A percentile compares a stretch with the other conserved stretches of the same genome.
These are phyloP conservation scores for Battus philenor DNA, from an alignment of 1,140 invertebrate genomes.

Conservation along the genomic window DNA sequence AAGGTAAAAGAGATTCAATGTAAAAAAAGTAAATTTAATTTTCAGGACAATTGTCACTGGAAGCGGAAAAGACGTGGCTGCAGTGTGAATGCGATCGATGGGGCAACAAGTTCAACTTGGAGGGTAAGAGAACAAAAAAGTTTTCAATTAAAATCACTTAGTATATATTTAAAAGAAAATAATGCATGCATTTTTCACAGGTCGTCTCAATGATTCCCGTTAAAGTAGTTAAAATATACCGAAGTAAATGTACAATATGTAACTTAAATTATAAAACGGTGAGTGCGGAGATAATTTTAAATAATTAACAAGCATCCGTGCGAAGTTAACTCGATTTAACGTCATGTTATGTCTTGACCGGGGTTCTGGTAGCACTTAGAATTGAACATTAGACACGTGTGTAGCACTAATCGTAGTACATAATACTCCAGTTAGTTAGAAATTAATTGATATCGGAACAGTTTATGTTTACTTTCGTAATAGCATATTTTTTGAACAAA, in stretches of 20 bases:
- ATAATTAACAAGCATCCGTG: slow-evolving; percentile 8
- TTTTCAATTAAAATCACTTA: slow-evolving; percentile 33
- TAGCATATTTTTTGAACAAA: too few relatives aligned
- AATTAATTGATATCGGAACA: too few relatives aligned
- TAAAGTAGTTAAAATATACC: slow-evolving; percentile 43
- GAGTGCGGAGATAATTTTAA: slow-evolving; percentile 23
- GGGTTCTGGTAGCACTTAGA: slow-evolving; percentile 10
- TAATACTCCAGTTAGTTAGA: too few relatives aligned
- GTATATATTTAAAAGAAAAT: not conserved
- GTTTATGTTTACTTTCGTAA: too few relatives aligned
- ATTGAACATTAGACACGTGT: slow-evolving; percentile 9
- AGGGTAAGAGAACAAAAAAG: slow-evolving; percentile 86
- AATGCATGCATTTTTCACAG: slow-evolving; percentile 45
- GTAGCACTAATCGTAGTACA: slow-evolving; percentile 6
- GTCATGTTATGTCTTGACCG: slow-evolving; percentile 16
- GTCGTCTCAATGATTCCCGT: slow-evolving; percentile 49
- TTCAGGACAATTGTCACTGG: slow-evolving; percentile 88
- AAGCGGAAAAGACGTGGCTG: slow-evolving; percentile 91
- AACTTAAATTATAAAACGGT: slow-evolving; percentile 29
- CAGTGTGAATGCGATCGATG: slow-evolving; percentile 91
- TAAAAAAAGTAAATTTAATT: not conserved
- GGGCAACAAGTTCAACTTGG: slow-evolving; percentile 86
- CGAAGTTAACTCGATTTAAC: slow-evolving; percentile 3
- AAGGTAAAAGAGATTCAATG: too few relatives aligned
- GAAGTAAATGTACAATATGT: slow-evolving; percentile 20